phyloP scores from a whole-genome alignment of 2,113 vertebrate genomes.

The Syngnathus floridae region DNA sequence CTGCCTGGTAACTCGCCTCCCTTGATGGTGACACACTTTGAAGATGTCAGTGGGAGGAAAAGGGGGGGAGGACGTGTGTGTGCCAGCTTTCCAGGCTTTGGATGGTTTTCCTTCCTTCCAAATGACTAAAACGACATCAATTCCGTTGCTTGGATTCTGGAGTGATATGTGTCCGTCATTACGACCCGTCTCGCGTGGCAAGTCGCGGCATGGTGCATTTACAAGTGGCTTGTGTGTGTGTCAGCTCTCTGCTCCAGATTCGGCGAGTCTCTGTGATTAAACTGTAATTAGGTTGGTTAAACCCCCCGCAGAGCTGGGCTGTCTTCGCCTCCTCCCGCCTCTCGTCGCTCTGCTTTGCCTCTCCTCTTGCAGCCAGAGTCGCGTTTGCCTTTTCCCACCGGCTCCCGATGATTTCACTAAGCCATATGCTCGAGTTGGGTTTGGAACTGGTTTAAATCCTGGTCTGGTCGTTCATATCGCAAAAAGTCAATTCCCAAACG shows the following conservation, averaged over 20 bases:
- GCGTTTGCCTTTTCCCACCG: conserved; percentile 21
- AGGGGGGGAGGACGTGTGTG: conserved; percentile 21
- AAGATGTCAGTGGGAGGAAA: conserved; percentile 27
- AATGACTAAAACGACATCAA: conserved; percentile 53
- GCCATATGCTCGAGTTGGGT: too few relatives aligned
- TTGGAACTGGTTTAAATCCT: not conserved
- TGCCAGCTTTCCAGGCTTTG: conserved; percentile 43
- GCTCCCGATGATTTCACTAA: not conserved
- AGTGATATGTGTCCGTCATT: conserved; percentile 55
- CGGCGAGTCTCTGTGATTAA: conserved; percentile 66
- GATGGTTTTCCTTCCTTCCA: conserved; percentile 42
- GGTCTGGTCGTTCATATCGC: not conserved
- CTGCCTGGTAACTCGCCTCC: conserved; percentile 25
- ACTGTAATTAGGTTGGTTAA: conserved; percentile 73
- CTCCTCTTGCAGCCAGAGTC: conserved; percentile 16
- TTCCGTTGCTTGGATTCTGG: conserved; percentile 17
- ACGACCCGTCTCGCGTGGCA: conserved; percentile 46
- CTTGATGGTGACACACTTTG: conserved; percentile 48
- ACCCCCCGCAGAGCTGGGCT: conserved; percentile 64
- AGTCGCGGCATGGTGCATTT: conserved; percentile 40
- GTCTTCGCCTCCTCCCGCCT: conserved; percentile 45
- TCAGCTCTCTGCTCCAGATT: conserved; percentile 60
- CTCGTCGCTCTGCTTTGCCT: conserved; percentile 30
- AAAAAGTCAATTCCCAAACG: too few relatives aligned
- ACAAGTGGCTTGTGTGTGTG: conserved; percentile 13